Base-by-base conservation (phyloP, 2,797 vertebrate genomes). In the Numenius phaeopus region DNA sequence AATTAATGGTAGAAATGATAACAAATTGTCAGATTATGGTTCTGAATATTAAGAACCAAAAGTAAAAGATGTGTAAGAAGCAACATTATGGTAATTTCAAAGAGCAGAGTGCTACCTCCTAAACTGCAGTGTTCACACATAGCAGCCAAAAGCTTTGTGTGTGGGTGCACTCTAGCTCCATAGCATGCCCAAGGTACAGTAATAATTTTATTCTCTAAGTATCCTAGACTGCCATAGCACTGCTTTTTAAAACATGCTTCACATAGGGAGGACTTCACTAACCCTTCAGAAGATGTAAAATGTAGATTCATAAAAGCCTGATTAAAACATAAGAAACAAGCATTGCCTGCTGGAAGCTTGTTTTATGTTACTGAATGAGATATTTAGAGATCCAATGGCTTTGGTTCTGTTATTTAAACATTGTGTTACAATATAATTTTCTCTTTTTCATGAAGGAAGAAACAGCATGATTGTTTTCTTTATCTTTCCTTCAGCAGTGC, bases 391-490 rank as follows among this genome's bases (percentile, higher is more conserved):
- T 69, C 50, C 70, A 72, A 23, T 76, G 54, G 44, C 39, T 72
- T 78, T 82, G 37, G 27, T 81, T 89, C 47, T 71, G 40, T 67
- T 96, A 78, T 86, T 96, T 91, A 92, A 47, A 69, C 30, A 37
- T 49, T 61, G 34, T 89, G 83, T 71, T 93, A 89, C 47, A 89
- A 52, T 42, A 84, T 61, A 76, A 82, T 89, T 77, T 89, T 91
- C 46, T 95, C 70, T 32, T 83, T 94, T 95, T 96, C 89, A 82
- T 54, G 52, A 57, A 78, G 21, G 72, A 89, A 90, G 87, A 93
- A 96, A 49, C 89, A 89, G 37, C 30, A 13, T 55, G 66, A 90
- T 94, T 95, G 11, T 88, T 97, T 96, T 73, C 40, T 92, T 95
- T 92, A 39, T 90, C 82, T 95, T 86, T 80, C 80, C 93, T 95